Percentiles rank a stretch among this genome's conserved stretches.
These are phyloP conservation scores for Nephrotoma flavescens DNA, from an alignment of 2,888 invertebrate genomes.

Conservation along the genomic window DNA sequence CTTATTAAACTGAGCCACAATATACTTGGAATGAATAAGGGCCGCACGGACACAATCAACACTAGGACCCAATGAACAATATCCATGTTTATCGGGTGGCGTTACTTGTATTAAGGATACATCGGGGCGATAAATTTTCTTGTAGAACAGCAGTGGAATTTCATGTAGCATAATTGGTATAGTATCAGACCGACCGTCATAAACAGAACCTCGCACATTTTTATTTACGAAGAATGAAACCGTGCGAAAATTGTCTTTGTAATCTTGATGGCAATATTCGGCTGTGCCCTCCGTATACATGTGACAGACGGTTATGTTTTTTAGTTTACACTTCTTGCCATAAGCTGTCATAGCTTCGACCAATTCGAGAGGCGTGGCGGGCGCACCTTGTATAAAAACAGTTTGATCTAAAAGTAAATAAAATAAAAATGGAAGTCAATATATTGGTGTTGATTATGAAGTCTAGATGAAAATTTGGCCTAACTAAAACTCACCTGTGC, in stretches of 20 bases:
- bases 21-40: constrained; percentile 58
- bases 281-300: constrained; percentile 64
- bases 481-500: background rate
- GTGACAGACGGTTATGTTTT: constrained; percentile 69
- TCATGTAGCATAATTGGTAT: constrained; percentile 88
- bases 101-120: constrained; percentile 59
- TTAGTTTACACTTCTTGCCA: constrained; percentile 54
- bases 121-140: constrained; percentile 71
- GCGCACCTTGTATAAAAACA: constrained; percentile 81
- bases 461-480: background rate
- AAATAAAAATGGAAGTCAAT: background rate
- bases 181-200: constrained; percentile 74
- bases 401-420: constrained; percentile 50
- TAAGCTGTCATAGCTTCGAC: constrained; percentile 68
- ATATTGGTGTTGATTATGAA: background rate
- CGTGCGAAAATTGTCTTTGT: constrained; percentile 52
- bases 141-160: constrained; percentile 78
- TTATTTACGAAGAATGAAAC: constrained; percentile 84
- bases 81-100: constrained; percentile 83
- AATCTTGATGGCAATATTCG: constrained; percentile 24
- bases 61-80: constrained; percentile 83
- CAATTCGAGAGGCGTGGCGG: constrained; percentile 72
- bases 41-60: constrained; percentile 84
- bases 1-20: constrained; percentile 74
- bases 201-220: constrained; percentile 75